These are phyloP conservation scores for Etheostoma spectabile DNA, from an alignment of 2,113 vertebrate genomes.

Conservation along the genomic window DNA sequence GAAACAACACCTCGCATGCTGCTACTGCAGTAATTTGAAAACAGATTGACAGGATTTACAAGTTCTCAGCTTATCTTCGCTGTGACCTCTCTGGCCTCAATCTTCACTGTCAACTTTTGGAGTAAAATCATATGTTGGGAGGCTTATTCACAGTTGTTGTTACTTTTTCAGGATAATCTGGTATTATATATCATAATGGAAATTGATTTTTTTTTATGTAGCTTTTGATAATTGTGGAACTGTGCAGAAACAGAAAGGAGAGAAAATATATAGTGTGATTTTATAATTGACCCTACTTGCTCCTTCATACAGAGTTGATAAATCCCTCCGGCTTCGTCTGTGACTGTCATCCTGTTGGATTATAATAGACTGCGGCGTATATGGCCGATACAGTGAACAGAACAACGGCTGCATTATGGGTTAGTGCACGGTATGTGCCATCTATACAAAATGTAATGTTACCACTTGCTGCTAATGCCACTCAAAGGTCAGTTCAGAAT, in stretches of 20 bases:
- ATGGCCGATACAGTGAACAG: conserved; percentile 3
- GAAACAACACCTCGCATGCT: conserved; percentile 78
- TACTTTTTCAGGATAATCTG: conserved; percentile 72
- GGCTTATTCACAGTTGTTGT: conserved; percentile 63
- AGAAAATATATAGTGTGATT: conserved; percentile 67
- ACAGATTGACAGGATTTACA: conserved; percentile 79
- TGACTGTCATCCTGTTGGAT: conserved; percentile 24
- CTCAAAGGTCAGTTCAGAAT: not conserved
- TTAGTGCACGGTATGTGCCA: not conserved
- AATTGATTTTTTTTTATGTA: conserved; percentile 64
- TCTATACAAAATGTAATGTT: conserved; percentile 2
- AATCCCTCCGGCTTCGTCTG: conserved; percentile 54
- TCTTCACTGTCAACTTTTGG: conserved; percentile 71
- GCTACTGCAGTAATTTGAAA: conserved; percentile 76
- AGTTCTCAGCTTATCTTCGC: conserved; percentile 66
- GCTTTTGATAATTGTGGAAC: conserved; percentile 44
- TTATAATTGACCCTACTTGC: conserved; percentile 78
- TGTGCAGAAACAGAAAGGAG: not conserved
- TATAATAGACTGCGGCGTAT: conserved; percentile 21
- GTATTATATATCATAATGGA: conserved; percentile 68
- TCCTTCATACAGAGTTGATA: conserved; percentile 64
- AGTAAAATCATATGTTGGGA: conserved; percentile 47
- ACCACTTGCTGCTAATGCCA: not conserved
- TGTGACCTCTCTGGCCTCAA: conserved; percentile 69
- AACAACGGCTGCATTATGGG: conserved; percentile 16